Evolutionary conservation across 2,888 invertebrate species (phyloP), one percentile per base, ranked within the genome.

Genomic region (Piscicola geometra): DNA sequence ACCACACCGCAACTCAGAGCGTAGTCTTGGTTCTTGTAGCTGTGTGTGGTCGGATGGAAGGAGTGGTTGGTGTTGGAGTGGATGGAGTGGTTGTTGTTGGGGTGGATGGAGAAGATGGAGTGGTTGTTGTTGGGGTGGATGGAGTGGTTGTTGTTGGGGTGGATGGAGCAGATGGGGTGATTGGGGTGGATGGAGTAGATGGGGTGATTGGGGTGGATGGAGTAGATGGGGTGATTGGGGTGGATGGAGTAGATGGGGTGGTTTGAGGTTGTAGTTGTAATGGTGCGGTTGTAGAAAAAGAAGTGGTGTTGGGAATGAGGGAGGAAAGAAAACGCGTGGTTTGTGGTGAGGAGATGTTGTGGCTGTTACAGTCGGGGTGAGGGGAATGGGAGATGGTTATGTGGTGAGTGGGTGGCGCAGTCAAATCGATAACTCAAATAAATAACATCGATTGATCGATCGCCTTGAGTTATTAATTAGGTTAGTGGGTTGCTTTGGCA

Each of bases 1-100:
- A 99, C 99, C 80, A 94, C 95, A 78, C 99, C 99, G 87, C 99
- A 99, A 86, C 96, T 97, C 78, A 99, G 89, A 77, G 99, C 99
- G 84, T 99, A 96, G 86, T 99, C 98, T 86, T 95, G 96, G 86
- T 93, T 93, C 87, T 99, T 97, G 87, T 99, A 99, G 79, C 93
- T 93, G 85, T 77, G 89, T 21, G 25, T 9, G 12, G n/a, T n/a
- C n/a, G n/a, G 64, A 12, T 21, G n/a, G n/a, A 12, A 25, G 12
- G 30, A 25, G 12, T 64, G 25, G 25, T 21, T 64, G 64, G 47
- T 33, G 47, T 70, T 35, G 28, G 21, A 25, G 30, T 32, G 1
- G 71, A 18, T 71, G 50, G 71, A 67, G n/a, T 67, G 67, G 35
- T 21, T 67, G 67, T 3, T 67, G n/a, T 30, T n/a, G 35, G 35